Conservation (phyloP, 2,113 vertebrate species). For the Boulengeromyrus knoepffleri region DNA sequence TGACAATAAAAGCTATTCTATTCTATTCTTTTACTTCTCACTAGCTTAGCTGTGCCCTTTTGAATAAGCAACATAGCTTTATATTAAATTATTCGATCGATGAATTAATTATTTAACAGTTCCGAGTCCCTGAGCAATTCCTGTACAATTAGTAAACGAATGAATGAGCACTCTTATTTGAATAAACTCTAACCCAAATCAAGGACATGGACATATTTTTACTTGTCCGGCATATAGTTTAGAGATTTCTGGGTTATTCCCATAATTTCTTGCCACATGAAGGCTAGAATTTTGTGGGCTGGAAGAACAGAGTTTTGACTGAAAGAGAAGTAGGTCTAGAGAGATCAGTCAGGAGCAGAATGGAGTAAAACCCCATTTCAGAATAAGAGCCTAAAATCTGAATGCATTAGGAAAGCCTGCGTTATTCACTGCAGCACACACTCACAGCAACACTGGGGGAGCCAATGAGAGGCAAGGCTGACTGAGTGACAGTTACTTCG, state of each 20-base stretch:
- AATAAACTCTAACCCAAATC: not conserved
- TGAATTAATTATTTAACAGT: not conserved
- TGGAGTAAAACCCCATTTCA: not conserved
- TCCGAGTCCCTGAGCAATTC: not conserved
- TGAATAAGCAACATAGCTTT: not conserved
- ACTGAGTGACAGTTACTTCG: not conserved
- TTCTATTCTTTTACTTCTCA: not conserved
- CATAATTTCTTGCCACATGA: not conserved
- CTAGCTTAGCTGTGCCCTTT: not conserved
- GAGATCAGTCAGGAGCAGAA: not conserved
- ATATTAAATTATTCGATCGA: conserved; percentile 1
- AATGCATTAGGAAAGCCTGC: not conserved
- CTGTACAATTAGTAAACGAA: not conserved
- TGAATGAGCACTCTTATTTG: not conserved
- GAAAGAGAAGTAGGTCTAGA: not conserved
- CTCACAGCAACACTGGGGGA: not conserved
- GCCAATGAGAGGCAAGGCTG: not conserved
- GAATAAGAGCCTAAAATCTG: not conserved
- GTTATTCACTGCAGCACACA: not conserved
- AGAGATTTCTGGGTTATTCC: not conserved
- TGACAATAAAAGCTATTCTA: no score
- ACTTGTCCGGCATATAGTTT: not conserved
- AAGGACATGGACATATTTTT: not conserved
- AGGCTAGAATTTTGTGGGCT: not conserved
- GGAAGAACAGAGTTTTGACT: not conserved